These are phyloP conservation scores for Taphrorychus bicolor DNA, from an alignment of 2,888 invertebrate species.

Conservation along the genomic window DNA sequence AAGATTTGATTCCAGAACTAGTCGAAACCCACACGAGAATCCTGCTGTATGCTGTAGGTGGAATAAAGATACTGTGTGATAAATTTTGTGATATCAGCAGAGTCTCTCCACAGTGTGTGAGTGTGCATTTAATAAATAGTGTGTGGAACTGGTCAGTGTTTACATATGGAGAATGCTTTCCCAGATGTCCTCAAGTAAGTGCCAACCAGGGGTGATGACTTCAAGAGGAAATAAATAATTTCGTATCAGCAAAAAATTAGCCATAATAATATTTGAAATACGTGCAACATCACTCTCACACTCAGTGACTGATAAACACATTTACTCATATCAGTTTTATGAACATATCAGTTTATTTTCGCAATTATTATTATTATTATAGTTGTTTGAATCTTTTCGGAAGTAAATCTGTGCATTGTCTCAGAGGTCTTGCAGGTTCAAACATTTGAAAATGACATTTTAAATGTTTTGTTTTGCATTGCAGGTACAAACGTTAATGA, in stretches of 20 bases:
- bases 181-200: slow-evolving; percentile 8
- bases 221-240: no score
- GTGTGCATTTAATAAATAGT: neutral
- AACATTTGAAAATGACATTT: no score
- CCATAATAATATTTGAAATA: no score
- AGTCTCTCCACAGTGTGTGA: neutral
- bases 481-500: no score
- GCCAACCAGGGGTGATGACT: no score
- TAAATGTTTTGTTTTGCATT: no score
- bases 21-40: neutral
- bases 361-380: neutral
- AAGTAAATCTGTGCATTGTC: neutral
- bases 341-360: neutral
- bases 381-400: neutral
- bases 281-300: no score
- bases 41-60: neutral
- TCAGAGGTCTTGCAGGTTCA: neutral
- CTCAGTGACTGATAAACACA: no score
- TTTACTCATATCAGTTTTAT: no score
- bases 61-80: neutral
- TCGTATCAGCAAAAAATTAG: no score
- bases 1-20: neutral
- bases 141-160: neutral
- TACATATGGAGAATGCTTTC: slow-evolving; percentile 10
- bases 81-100: neutral